Evolutionary conservation across 2,797 vertebrate species (phyloP).

Genomic region (Mus caroli): DNA sequence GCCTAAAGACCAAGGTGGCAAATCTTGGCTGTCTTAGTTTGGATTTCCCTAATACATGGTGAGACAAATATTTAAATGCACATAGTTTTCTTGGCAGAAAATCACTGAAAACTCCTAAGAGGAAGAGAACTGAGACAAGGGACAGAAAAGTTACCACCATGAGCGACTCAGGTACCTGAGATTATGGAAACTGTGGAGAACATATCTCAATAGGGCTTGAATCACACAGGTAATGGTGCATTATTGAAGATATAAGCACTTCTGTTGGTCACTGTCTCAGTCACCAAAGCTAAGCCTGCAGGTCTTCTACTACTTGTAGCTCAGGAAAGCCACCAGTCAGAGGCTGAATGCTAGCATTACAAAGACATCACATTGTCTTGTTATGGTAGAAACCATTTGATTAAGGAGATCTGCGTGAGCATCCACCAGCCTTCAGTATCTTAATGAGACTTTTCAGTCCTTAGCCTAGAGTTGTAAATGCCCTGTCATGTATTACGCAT

Average conservation of each 20-base stretch:
- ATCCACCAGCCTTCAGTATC: background rate
- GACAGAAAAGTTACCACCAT: background rate
- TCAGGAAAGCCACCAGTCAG: background rate
- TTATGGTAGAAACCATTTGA: background rate
- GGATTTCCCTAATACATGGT: background rate
- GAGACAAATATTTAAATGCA: background rate
- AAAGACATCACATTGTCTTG: background rate
- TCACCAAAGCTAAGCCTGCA: background rate
- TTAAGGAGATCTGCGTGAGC: background rate
- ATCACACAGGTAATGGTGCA: background rate
- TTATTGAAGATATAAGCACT: background rate
- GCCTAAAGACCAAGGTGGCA: background rate
- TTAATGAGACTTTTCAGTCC: background rate
- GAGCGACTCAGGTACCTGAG: background rate
- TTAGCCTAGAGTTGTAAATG: background rate
- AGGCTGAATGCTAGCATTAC: background rate
- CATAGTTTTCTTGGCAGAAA: background rate
- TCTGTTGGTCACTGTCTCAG: background rate
- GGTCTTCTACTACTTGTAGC: background rate
- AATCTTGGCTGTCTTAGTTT: background rate
- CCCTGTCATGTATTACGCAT: background rate
- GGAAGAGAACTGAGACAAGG: background rate
- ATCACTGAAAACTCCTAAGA: conserved; percentile 4
- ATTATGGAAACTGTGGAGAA: background rate
- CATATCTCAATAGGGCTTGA: background rate